Conservation (phyloP, 2,888 invertebrate genomes). For the Ectemnius lituratus region DNA sequence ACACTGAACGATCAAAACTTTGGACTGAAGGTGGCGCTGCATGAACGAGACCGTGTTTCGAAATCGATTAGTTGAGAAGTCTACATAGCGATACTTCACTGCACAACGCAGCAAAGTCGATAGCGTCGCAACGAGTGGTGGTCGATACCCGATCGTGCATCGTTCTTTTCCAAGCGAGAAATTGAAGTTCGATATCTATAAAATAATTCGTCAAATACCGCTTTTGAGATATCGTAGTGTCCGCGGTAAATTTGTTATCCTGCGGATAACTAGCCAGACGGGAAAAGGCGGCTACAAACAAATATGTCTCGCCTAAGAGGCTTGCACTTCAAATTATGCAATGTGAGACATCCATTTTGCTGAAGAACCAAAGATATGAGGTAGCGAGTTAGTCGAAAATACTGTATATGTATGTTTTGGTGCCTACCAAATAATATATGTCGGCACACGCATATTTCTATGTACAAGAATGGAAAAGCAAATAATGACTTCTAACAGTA, state of each 20-base stretch:
- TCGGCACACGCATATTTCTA: slow-evolving; percentile 43
- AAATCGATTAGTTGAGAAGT: slow-evolving; percentile 54
- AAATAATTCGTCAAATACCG: slow-evolving; percentile 69
- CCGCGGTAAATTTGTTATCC: slow-evolving; percentile 69
- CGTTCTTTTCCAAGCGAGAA: slow-evolving; percentile 71
- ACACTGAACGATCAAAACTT: too few species aligned
- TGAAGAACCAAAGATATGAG: slow-evolving; percentile 41
- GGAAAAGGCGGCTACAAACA: not conserved
- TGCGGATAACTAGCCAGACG: slow-evolving; percentile 24
- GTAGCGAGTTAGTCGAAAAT: slow-evolving; percentile 25
- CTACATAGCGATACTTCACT: slow-evolving; percentile 53
- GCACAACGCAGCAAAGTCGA: slow-evolving; percentile 54
- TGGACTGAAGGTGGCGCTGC: slow-evolving; percentile 26
- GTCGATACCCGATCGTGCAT: slow-evolving; percentile 70
- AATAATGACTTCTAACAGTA: slow-evolving; percentile 38
- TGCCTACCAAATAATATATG: slow-evolving; percentile 22
- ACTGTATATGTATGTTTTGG: slow-evolving; percentile 27
- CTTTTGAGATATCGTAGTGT: slow-evolving; percentile 64
- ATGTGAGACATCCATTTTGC: slow-evolving; percentile 60
- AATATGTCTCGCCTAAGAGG: slow-evolving; percentile 16
- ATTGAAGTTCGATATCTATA: slow-evolving; percentile 76
- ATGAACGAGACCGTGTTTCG: slow-evolving; percentile 17
- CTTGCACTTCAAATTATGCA: slow-evolving; percentile 55
- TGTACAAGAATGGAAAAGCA: slow-evolving; percentile 52
- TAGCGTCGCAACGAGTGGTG: slow-evolving; percentile 62